Evolutionary conservation across 2,113 vertebrate species (phyloP).

Genomic region (Ptyas mucosa): DNA sequence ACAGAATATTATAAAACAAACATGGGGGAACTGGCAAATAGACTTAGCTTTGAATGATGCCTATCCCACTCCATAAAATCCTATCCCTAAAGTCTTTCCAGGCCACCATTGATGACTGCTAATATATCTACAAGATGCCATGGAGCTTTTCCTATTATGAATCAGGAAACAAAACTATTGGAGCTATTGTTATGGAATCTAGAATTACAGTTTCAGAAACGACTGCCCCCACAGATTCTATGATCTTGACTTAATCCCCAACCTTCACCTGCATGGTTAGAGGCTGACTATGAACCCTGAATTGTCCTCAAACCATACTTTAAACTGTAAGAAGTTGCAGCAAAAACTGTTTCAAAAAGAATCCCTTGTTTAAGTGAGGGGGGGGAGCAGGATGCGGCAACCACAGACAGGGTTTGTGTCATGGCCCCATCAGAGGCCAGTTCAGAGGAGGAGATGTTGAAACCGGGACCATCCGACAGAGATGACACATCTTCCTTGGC

Average conservation of each 20-base stretch:
- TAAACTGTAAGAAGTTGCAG: neutral
- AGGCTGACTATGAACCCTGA: neutral
- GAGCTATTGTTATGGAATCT: neutral
- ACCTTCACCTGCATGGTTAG: neutral
- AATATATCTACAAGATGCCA: neutral
- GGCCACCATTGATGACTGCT: neutral
- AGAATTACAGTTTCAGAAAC: neutral
- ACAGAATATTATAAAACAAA: neutral
- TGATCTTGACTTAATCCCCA: neutral
- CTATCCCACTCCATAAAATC: neutral
- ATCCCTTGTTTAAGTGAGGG: neutral
- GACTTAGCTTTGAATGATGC: neutral
- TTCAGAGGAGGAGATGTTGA: neutral
- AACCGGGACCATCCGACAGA: rapidly evolving
- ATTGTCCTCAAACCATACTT: neutral
- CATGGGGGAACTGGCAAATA: neutral
- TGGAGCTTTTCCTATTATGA: neutral
- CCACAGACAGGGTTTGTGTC: neutral
- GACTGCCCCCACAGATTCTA: neutral
- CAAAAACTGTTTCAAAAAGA: neutral
- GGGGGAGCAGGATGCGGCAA: neutral
- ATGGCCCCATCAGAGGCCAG: neutral
- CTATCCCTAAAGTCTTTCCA: neutral
- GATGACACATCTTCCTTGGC: neutral
- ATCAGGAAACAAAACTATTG: neutral